These are phyloP conservation scores for Stigmatopora argus DNA, from an alignment of 2,113 vertebrate species.

Conservation along the genomic window DNA sequence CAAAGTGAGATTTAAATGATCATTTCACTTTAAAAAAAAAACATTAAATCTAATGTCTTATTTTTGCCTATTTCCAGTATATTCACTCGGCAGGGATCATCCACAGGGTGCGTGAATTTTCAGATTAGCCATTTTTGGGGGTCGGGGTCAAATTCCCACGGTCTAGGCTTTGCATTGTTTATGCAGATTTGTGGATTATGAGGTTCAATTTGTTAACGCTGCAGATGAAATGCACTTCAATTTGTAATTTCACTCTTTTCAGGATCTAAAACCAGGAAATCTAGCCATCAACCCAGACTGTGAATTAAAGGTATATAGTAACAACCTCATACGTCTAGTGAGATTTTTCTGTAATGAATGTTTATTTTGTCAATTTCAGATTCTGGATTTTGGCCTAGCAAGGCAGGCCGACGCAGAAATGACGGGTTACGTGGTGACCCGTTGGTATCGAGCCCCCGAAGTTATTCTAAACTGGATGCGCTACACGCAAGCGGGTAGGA, in stretches of 20 bases:
- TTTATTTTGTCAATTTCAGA: conserved; percentile 61
- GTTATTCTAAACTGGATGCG: conserved; percentile 98
- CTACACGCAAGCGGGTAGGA: conserved; percentile 86
- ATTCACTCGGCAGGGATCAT: conserved; percentile 94
- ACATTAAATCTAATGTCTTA: not conserved
- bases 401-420: conserved; percentile 90
- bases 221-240: not conserved
- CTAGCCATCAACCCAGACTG: conserved; percentile 93
- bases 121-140: conserved; percentile 29
- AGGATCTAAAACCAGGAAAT: conserved; percentile 97
- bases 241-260: not conserved
- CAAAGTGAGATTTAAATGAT: conserved; percentile 70
- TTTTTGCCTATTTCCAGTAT: conserved; percentile 75
- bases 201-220: not conserved
- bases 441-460: conserved; percentile 94
- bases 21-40: not conserved
- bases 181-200: conserved; percentile 2
- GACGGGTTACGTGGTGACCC: conserved; percentile 97
- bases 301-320: conserved; percentile 82
- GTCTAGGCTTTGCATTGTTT: conserved; percentile 12
- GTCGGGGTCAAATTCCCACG: conserved; percentile 31
- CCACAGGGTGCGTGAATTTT: conserved; percentile 84
- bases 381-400: conserved; percentile 92
- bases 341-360: not conserved
- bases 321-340: not conserved